Percentiles rank a stretch among this genome's conserved stretches.
Evolutionary conservation across 2,797 vertebrate species (phyloP).

Genomic region (Sebastes cheni): DNA sequence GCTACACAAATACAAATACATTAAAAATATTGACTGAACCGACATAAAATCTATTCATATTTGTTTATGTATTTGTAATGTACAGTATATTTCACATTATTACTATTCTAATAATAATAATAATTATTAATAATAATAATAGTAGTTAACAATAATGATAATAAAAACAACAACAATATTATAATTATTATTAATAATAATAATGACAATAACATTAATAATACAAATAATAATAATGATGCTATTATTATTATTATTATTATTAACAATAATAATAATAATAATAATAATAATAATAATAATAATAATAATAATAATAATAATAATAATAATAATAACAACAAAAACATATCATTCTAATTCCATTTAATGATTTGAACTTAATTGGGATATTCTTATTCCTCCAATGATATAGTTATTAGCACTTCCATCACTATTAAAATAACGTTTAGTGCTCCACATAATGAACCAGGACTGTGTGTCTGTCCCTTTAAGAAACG

Average conservation of each 20-base stretch:
- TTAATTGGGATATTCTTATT: neutral
- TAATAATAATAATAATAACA: accelerated
- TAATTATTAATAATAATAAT: too few relatives aligned
- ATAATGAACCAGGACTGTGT: neutral
- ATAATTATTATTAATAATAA: neutral
- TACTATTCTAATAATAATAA: too few relatives aligned
- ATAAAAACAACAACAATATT: neutral
- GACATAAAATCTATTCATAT: too few relatives aligned
- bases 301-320: too few relatives aligned
- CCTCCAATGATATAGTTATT: neutral
- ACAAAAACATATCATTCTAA: neutral
- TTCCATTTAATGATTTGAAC: neutral
- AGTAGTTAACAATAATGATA: neutral
- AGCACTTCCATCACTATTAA: neutral
- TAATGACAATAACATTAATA: neutral
- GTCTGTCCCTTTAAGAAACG: slow-evolving; percentile 64
- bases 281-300: neutral
- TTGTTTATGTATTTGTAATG: too few relatives aligned
- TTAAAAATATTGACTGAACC: too few relatives aligned
- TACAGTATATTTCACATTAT: too few relatives aligned
- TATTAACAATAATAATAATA: too few relatives aligned
- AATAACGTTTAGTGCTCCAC: neutral
- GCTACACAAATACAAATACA: too few relatives aligned
- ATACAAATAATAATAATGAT: neutral
- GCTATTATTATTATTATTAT: too few relatives aligned